Evolutionary conservation across 1,140 invertebrate genomes (phyloP).

Genomic region (Drusus annulatus): DNA sequence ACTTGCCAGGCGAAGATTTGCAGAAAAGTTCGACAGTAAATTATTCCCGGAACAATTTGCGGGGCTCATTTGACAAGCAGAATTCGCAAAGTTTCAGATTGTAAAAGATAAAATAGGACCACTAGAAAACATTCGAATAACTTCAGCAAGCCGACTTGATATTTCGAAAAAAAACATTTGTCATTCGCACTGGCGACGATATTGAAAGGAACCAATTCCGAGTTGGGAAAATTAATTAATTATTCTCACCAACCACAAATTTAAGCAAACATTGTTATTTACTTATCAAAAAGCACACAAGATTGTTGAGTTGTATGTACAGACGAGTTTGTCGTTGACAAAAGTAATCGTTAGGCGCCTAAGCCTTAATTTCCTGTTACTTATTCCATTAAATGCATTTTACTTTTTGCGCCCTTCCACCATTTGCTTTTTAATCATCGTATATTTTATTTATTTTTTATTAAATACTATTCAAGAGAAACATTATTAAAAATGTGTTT

Average conservation of each 20-base stretch:
- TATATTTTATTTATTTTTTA: too few species aligned
- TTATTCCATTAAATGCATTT: not conserved
- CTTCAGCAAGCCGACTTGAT: not conserved
- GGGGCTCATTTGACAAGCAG: not conserved
- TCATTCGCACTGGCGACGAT: too few species aligned
- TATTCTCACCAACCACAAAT: not conserved
- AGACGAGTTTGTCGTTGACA: slow-evolving; percentile 22
- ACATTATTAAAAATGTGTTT: too few species aligned
- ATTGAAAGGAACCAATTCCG: too few species aligned
- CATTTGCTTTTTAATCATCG: not conserved
- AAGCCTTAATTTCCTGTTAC: slow-evolving; percentile 3
- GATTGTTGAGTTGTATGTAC: not conserved
- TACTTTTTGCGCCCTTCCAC: too few species aligned
- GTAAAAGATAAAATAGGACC: slow-evolving; percentile 20
- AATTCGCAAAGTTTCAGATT: slow-evolving; percentile 9
- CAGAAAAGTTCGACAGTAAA: slow-evolving; percentile 2
- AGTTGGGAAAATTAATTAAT: too few species aligned
- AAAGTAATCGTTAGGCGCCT: not conserved
- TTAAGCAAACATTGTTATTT: not conserved
- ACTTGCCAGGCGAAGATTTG: not conserved
- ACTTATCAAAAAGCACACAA: not conserved
- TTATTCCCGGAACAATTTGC: not conserved
- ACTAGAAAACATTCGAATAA: not conserved
- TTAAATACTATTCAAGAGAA: too few species aligned
- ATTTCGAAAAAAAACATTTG: too few species aligned